Percentiles rank a stretch among this genome's conserved stretches.
Evolutionary conservation across 2,888 invertebrate species (phyloP).

Genomic region (Pherbina coryleti): DNA sequence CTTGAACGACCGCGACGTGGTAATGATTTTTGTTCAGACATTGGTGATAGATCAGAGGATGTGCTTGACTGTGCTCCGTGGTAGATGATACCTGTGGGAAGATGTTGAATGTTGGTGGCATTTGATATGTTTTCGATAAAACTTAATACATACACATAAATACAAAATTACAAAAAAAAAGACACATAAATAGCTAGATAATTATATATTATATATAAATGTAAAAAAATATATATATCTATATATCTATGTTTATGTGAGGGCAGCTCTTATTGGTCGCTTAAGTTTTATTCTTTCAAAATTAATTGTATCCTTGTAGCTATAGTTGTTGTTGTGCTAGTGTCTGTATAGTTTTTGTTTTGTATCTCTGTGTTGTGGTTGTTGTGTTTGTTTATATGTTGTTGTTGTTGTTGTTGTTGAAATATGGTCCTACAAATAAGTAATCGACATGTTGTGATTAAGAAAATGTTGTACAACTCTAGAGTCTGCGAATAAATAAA

Average conservation of each 20-base stretch:
- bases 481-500: slow-evolving; percentile 61
- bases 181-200: background rate
- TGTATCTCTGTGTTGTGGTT: slow-evolving; percentile 45
- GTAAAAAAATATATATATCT: too few species aligned
- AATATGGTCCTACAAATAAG: slow-evolving; percentile 61
- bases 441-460: slow-evolving; percentile 68
- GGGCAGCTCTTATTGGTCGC: too few species aligned
- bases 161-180: background rate
- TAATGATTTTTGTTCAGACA: slow-evolving; percentile 82
- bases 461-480: slow-evolving; percentile 66
- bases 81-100: slow-evolving; percentile 76
- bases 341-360: slow-evolving; percentile 27
- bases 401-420: slow-evolving; percentile 40
- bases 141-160: background rate
- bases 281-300: background rate
- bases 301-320: background rate
- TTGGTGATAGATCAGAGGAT: slow-evolving; percentile 82
- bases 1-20: slow-evolving; percentile 80
- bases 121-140: background rate
- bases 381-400: slow-evolving; percentile 32
- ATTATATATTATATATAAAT: background rate
- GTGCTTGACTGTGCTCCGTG: slow-evolving; percentile 83
- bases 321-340: slow-evolving; percentile 1
- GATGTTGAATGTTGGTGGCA: slow-evolving; percentile 33
- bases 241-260: too few species aligned